Conservation (phyloP, 2,797 vertebrate species). For the Periophthalmus magnuspinnatus region DNA sequence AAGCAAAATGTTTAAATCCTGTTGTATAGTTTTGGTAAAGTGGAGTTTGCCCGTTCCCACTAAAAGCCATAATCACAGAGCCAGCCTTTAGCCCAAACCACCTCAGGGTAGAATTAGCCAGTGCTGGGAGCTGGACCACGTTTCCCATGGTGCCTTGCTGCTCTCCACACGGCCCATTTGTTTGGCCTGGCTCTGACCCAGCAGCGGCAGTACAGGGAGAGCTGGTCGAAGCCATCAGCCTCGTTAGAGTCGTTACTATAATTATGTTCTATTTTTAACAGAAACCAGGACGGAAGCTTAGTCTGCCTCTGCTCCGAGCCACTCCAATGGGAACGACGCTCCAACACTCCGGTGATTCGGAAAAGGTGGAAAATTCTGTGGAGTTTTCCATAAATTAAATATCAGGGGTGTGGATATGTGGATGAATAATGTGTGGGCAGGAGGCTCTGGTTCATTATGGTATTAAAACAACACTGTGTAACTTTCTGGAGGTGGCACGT, state of each 20-base stretch:
- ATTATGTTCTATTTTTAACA: conserved; percentile 83
- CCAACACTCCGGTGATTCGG: conserved; percentile 23
- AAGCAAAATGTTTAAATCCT: conserved; percentile 35
- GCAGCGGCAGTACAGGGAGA: conserved; percentile 51
- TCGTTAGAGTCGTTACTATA: conserved; percentile 78
- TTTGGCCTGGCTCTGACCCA: conserved; percentile 70
- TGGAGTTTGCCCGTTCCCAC: conserved; percentile 25
- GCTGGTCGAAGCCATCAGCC: conserved; percentile 72
- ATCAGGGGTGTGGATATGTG: too few species aligned
- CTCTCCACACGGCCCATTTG: conserved; percentile 72
- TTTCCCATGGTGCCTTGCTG: conserved; percentile 60
- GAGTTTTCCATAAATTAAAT: not conserved
- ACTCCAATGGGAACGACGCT: conserved; percentile 43
- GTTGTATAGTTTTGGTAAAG: conserved; percentile 61
- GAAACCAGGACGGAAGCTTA: conserved; percentile 73
- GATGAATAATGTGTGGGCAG: too few species aligned
- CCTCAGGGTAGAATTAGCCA: conserved; percentile 62
- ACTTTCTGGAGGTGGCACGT: too few species aligned
- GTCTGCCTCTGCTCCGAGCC: conserved; percentile 46
- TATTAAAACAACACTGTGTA: too few species aligned
- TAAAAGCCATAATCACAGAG: conserved; percentile 58
- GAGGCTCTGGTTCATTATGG: too few species aligned
- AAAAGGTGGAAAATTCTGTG: not conserved
- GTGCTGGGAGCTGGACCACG: conserved; percentile 47
- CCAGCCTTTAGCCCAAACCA: conserved; percentile 50